Evolutionary conservation across 1,140 invertebrate species (phyloP).

Genomic region (Muscidifurax raptorellus): DNA sequence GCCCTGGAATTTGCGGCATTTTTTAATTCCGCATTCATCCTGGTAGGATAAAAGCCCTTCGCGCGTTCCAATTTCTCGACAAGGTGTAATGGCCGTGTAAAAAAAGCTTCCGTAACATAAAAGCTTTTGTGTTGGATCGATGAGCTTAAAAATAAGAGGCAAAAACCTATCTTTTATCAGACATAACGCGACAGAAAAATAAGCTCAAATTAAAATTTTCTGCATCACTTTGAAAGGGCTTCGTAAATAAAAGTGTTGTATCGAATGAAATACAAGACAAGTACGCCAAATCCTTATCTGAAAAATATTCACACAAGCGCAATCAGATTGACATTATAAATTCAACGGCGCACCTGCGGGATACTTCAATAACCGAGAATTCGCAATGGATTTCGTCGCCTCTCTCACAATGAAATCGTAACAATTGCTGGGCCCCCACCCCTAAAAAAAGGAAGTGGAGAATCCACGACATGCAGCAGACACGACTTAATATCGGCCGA

Average conservation of each 20-base stretch:
- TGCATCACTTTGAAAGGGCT: background rate
- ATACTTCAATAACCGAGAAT: background rate
- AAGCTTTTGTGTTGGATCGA: slow-evolving; percentile 10
- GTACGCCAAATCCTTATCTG: too few species aligned
- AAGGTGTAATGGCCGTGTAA: slow-evolving; percentile 11
- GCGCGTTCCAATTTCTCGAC: slow-evolving; percentile 25
- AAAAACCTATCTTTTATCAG: background rate
- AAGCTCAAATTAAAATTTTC: background rate
- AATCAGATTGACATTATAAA: too few species aligned
- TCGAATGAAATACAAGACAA: too few species aligned
- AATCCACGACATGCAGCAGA: slow-evolving; percentile 24
- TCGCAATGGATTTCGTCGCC: background rate
- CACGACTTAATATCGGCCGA: slow-evolving; percentile 48
- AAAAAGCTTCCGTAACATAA: slow-evolving; percentile 2
- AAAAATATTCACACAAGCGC: too few species aligned
- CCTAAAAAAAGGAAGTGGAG: slow-evolving; percentile 39
- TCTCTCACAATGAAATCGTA: background rate
- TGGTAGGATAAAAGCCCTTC: slow-evolving; percentile 11
- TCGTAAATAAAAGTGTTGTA: background rate
- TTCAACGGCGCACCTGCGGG: too few species aligned
- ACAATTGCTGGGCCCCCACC: background rate
- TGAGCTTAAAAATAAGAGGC: background rate
- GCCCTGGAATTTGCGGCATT: slow-evolving; percentile 36
- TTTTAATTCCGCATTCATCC: slow-evolving; percentile 41
- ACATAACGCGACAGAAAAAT: background rate